phyloP scores from a whole-genome alignment of 1,140 invertebrate genomes.

The Anastatus disparis region DNA sequence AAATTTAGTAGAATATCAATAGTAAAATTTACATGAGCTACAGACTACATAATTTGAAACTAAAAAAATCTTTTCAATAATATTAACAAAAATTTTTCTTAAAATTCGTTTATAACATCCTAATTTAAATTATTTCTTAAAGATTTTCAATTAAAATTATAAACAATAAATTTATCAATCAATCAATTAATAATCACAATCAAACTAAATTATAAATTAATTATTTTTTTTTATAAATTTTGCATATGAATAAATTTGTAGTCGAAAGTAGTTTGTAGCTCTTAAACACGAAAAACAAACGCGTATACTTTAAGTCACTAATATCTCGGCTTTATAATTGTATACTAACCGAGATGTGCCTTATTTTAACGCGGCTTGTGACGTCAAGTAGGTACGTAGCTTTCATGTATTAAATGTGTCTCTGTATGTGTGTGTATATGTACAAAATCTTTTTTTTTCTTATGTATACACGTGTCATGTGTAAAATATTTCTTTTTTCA shows the following conservation, averaged over 20 bases:
- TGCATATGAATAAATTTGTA: too few species aligned
- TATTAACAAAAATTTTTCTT: too few species aligned
- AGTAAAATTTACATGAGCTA: not conserved
- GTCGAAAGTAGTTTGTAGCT: too few species aligned
- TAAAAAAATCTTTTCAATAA: too few species aligned
- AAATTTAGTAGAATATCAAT: constrained; percentile 22
- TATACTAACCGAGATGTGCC: constrained; percentile 66
- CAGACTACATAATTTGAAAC: too few species aligned
- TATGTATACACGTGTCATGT: not conserved
- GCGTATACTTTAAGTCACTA: constrained; percentile 50
- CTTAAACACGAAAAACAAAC: constrained; percentile 48
- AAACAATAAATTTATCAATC: too few species aligned
- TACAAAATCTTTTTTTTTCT: not conserved
- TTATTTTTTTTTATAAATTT: too few species aligned
- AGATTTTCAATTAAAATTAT: too few species aligned
- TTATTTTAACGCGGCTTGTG: constrained; percentile 69
- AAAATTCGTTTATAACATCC: too few species aligned
- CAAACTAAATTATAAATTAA: too few species aligned
- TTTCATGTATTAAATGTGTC: constrained; percentile 44
- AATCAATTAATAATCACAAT: too few species aligned
- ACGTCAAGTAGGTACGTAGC: constrained; percentile 68
- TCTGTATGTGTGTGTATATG: constrained; percentile 7
- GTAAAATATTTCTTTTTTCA: constrained; percentile 1
- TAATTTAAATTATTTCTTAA: too few species aligned
- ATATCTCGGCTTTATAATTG: constrained; percentile 58